Evolutionary conservation across 35 echinoderm and acorn worm species (phyloP).

Genomic region (Apostichopus parvimensis): DNA sequence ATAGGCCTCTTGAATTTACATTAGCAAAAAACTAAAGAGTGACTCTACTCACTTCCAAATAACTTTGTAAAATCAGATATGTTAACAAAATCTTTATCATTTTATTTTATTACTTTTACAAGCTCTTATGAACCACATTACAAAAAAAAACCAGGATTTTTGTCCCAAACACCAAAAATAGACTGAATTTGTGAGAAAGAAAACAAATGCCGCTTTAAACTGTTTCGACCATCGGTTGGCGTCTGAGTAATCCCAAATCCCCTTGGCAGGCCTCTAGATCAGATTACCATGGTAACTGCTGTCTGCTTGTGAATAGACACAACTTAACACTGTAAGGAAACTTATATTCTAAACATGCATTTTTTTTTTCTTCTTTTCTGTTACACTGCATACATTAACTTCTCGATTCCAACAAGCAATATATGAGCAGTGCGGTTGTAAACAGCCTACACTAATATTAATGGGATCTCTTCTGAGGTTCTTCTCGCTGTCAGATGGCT

Average conservation of each 20-base stretch:
- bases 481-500: neutral
- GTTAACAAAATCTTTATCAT: too few relatives aligned
- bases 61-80: too few relatives aligned
- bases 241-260: neutral
- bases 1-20: too few relatives aligned
- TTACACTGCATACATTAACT: neutral
- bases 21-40: too few relatives aligned
- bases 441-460: neutral
- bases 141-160: too few relatives aligned
- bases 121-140: too few relatives aligned
- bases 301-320: conserved; percentile 7
- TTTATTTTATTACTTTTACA: too few relatives aligned
- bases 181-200: too few relatives aligned
- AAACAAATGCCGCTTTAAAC: too few relatives aligned
- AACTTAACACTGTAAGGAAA: neutral
- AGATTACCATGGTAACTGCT: neutral
- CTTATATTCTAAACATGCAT: neutral
- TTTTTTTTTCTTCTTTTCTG: neutral
- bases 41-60: too few relatives aligned
- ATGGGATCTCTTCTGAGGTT: neutral
- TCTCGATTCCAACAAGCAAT: neutral
- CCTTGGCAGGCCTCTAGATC: neutral
- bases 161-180: too few relatives aligned
- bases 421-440: neutral
- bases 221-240: neutral